Evolutionary conservation across 2,888 invertebrate genomes (phyloP), one percentile per base, ranked within the genome.

Genomic region (Epicampocera succincta): DNA sequence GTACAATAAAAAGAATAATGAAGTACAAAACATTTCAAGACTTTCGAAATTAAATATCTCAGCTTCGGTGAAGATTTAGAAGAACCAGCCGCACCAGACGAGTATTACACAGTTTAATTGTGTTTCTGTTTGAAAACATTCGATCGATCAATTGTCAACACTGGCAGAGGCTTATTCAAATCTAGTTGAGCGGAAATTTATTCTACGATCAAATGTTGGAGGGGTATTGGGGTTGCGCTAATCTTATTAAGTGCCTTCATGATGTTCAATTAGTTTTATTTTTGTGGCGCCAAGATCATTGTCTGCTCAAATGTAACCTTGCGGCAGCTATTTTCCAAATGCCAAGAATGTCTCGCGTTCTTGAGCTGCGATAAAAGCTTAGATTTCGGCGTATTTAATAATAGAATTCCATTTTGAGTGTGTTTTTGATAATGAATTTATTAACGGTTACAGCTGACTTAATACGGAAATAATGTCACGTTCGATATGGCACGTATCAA

Each of bases 11-110:
- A 58, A 65, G 25, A 42, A 77, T 65, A 71, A 71, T 71, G 56
- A 65, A 58, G 65, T 50, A 65, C 44, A 58, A 77, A 71, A 63
- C 71, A 65, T 77, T 71, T 77, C 63, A 77, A 56, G 54, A 63
- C 58, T 71, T 56, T 65, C 71, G 50, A 73, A 73, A 52, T n/a
- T n/a, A n/a, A n/a, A n/a, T n/a, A n/a, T n/a, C n/a, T n/a, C n/a
- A n/a, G n/a, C n/a, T n/a, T n/a, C n/a, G n/a, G n/a, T n/a, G n/a
- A n/a, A n/a, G n/a, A n/a, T n/a, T n/a, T n/a, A n/a, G n/a, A n/a
- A n/a, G n/a, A n/a, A n/a, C n/a, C n/a, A n/a, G n/a, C n/a, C n/a
- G n/a, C n/a, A n/a, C n/a, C n/a, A n/a, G n/a, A 6, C 29, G 29
- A 29, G 3, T 29, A 19, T n/a, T 1, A 50, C 25, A 29, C 25